Base-by-base conservation (phyloP, 2,888 invertebrate genomes). In the Drosophila neoperkinsi region DNA sequence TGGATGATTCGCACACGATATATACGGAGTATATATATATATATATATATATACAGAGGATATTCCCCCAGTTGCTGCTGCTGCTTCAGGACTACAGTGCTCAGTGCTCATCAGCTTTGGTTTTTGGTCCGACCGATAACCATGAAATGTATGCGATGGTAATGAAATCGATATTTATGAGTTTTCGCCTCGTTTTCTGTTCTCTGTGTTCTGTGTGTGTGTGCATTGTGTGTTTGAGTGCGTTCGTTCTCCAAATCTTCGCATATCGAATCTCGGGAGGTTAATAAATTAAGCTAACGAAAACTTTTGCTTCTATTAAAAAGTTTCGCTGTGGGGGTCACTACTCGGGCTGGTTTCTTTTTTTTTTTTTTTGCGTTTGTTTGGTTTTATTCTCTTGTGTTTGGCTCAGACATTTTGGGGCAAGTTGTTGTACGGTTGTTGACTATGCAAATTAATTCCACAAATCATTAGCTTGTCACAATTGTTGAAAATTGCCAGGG, bases 131-230 rank as follows among this genome's bases (percentile, higher is more conserved):
- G 68, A n/a, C 62, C 83, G 77, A 82, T 84, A 86, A 67, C 79
- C 90, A 70, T 84, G 84, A 84, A 86, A 89, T 89, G 85, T 79
- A 90, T 82, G 82, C 78, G 72, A 63, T 72, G 62, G 71, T 73
- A 86, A 85, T 90, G 88, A 90, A 88, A 88, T 88, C 90, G 90
- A 88, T 88, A 90, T 88, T 88, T 88, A 88, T 88, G 87, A 89
- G 78, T 73, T 80, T 74, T 83, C 65, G 62, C 50, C 34, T 71
- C 67, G 58, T 66, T 81, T 43, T 57, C 13, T 21, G 18, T 5
- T 18, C 30, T 55, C 18, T 6, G 13, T 34, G 51, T 25, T 53
- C n/a, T 66, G 73, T 69, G 63, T 68, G 56, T 21, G 21, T 46
- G 73, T 73, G 66, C 31, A 77, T 68, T 57, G 53, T 69, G 66